These are phyloP conservation scores for Sphenopsis melanotis DNA, from an alignment of 2,797 vertebrate species.

Conservation along the genomic window DNA sequence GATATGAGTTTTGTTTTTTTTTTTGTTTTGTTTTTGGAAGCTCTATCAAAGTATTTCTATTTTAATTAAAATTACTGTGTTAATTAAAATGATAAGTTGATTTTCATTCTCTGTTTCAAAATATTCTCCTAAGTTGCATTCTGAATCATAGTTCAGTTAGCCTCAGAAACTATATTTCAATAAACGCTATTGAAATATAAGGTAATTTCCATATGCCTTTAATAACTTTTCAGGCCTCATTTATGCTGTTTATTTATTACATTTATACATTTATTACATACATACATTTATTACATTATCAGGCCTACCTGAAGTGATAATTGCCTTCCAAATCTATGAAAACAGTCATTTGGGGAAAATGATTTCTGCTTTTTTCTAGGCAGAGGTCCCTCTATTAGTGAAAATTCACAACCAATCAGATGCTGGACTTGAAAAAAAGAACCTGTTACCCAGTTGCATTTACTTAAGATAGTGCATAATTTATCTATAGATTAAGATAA, in stretches of 20 bases:
- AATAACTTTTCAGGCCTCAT: not conserved
- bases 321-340: not conserved
- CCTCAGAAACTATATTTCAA: not conserved
- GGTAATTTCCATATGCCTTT: not conserved
- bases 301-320: not conserved
- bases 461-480: no score
- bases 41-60: not conserved
- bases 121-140: not conserved
- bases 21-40: not conserved
- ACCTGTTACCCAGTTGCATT: not conserved
- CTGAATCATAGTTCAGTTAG: not conserved
- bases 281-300: not conserved
- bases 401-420: not conserved
- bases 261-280: not conserved
- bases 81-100: not conserved
- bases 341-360: not conserved
- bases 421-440: not conserved
- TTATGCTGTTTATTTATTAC: not conserved
- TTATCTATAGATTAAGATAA: not conserved
- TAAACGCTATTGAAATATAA: not conserved
- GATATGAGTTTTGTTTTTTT: rapidly evolving
- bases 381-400: no score
- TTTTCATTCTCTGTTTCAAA: not conserved
- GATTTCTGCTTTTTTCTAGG: not conserved
- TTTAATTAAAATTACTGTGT: not conserved